Conservation (phyloP, 2,888 invertebrate genomes). For the Synergus gifuensis region DNA sequence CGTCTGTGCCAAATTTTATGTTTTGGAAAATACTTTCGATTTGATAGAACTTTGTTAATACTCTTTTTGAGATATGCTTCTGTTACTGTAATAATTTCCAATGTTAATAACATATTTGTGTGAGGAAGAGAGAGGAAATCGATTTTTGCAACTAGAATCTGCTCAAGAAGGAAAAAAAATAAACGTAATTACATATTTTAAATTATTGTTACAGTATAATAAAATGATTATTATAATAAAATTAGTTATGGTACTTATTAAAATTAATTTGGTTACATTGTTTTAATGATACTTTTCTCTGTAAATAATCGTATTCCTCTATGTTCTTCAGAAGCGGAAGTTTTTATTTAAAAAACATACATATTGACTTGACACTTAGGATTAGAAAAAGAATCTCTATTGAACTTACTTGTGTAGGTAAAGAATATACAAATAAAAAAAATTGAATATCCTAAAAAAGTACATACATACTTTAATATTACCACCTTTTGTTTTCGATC, state of each 20-base stretch:
- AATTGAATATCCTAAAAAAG: slow-evolving; percentile 51
- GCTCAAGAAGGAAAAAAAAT: neutral
- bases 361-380: slow-evolving; percentile 64
- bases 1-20: slow-evolving; percentile 22
- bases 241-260: neutral
- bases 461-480: neutral
- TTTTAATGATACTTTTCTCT: neutral
- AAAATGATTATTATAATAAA: neutral
- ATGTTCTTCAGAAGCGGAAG: neutral
- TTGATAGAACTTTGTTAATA: neutral
- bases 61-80: neutral
- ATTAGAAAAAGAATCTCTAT: slow-evolving; percentile 62
- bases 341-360: slow-evolving; percentile 45
- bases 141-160: neutral
- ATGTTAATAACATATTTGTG: neutral
- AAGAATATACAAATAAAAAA: slow-evolving; percentile 60
- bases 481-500: neutral
- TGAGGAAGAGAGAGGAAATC: slow-evolving; percentile 1
- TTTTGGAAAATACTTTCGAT: neutral
- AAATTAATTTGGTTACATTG: neutral
- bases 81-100: neutral
- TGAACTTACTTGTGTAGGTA: slow-evolving; percentile 64
- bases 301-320: slow-evolving; percentile 5
- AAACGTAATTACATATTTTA: neutral
- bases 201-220: neutral